Evolutionary conservation across 2,888 invertebrate genomes (phyloP).

Genomic region (Nemoura dubitans): DNA sequence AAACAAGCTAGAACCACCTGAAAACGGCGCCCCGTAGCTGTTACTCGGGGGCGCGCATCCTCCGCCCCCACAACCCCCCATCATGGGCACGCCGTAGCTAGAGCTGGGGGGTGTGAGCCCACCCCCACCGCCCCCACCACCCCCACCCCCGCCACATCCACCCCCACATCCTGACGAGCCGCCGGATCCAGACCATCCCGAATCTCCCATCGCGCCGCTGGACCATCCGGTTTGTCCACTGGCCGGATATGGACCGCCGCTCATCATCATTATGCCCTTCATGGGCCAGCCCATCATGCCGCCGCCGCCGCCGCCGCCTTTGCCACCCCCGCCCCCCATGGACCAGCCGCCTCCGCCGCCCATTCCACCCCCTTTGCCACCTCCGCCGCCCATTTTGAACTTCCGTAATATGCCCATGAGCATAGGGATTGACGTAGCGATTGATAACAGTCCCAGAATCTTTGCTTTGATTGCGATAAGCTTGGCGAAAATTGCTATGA

Average conservation of each 20-base stretch:
- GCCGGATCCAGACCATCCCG: not conserved
- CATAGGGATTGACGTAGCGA: constrained; percentile 18
- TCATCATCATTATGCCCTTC: constrained; percentile 19
- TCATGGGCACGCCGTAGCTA: not conserved
- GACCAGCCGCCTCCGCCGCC: constrained; percentile 37
- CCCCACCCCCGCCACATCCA: not conserved
- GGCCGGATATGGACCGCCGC: constrained; percentile 34
- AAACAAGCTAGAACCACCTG: not conserved
- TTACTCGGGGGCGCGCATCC: not conserved
- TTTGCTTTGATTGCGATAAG: constrained; percentile 42
- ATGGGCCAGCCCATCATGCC: constrained; percentile 17
- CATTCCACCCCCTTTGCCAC: constrained; percentile 7
- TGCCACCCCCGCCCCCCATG: constrained; percentile 19
- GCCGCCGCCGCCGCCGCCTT: constrained; percentile 19
- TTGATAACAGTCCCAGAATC: constrained; percentile 36
- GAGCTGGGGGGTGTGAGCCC: not conserved
- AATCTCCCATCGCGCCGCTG: not conserved
- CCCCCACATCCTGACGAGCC: constrained; percentile 35
- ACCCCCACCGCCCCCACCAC: constrained; percentile 15
- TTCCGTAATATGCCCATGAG: constrained; percentile 10
- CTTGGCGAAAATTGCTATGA: constrained; percentile 37
- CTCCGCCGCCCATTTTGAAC: constrained; percentile 14
- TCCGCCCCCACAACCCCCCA: constrained; percentile 23
- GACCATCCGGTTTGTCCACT: constrained; percentile 19
- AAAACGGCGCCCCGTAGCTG: constrained; percentile 31